A percentile compares a stretch with the other conserved stretches of the same genome.
Evolutionary conservation across 2,888 invertebrate species (phyloP).

Genomic region (Drosophila affinis): DNA sequence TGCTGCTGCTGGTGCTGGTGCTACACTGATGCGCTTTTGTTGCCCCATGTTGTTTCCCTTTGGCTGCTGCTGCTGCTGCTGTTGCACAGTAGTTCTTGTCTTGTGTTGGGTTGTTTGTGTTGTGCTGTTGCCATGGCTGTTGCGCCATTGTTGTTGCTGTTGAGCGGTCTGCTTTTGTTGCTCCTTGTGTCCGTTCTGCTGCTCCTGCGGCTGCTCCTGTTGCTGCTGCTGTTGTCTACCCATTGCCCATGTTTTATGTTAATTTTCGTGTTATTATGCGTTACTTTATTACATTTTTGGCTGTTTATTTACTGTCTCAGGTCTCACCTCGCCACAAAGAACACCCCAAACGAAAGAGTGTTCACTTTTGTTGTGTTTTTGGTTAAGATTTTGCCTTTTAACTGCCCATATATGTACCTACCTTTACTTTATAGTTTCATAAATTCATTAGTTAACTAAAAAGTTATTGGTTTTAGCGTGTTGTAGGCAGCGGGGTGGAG

Average conservation of each 20-base stretch:
- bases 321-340: no score
- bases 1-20: not conserved
- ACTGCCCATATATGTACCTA: no score
- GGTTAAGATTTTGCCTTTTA: no score
- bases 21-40: not conserved
- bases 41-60: not conserved
- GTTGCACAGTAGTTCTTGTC: not conserved
- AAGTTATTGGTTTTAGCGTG: no score
- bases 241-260: conserved; percentile 44
- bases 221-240: conserved; percentile 26
- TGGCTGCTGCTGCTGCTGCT: not conserved
- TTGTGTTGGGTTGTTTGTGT: not conserved
- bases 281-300: conserved; percentile 41
- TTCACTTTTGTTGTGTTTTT: no score
- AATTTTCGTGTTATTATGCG: conserved; percentile 43
- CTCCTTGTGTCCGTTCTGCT: conserved; percentile 16
- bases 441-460: no score
- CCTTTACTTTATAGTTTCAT: no score
- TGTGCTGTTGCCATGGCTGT: not conserved
- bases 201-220: conserved; percentile 1
- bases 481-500: no score
- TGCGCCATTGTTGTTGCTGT: not conserved
- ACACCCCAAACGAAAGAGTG: no score
- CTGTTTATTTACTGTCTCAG: conserved; percentile 20
- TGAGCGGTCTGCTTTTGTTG: conserved; percentile 3